Evolutionary conservation across 2,888 invertebrate species (phyloP), one percentile per base, ranked within the genome.

Genomic region (Leptura quadrifasciata): DNA sequence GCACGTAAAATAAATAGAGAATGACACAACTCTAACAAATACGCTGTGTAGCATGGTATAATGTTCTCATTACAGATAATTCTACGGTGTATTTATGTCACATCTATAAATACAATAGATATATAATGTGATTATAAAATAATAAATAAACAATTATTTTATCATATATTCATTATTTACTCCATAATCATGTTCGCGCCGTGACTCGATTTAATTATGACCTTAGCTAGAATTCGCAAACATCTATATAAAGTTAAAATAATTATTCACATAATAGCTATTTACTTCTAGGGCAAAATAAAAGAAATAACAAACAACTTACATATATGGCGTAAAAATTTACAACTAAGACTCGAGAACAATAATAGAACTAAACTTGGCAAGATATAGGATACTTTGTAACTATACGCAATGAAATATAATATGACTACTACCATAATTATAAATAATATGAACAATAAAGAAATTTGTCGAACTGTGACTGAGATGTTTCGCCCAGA

Each of bases 401-500:
- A 74, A 73, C 65, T 70, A 69, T 47, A 74, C 24, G 61, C 61
- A 27, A 67, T 72, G 72, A 68, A 70, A 76, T 76, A 31, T 39
- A 72, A 76, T 72, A 69, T 63, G 20, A 55, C 17, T 76, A 35
- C 61, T 70, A 35, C 24, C 20, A 39, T 24, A 68, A 68, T n/a
- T n/a, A n/a, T 68, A 69, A 77, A 71, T 65, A 72, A 76, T 75
- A 57, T 63, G 55, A 61, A 76, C 31, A 69, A 39, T 57, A 69
- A 69, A 35, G 58, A 69, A 21, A 69, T 58, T 69, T 58, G 21
- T 27, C 73, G 67, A 75, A 74, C 75, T 76, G 76, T 79, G 77
- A 79, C 79, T 63, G 72, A 70, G 55, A 77, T 65, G 60, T 75
- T 75, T 64, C 35, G 47, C 47, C 35, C 57, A 60, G 39, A 21